Percentiles rank a stretch among this genome's conserved stretches.
These are phyloP conservation scores for Sterrhoptilus dennistouni DNA, from an alignment of 2,113 vertebrate genomes.

Conservation along the genomic window DNA sequence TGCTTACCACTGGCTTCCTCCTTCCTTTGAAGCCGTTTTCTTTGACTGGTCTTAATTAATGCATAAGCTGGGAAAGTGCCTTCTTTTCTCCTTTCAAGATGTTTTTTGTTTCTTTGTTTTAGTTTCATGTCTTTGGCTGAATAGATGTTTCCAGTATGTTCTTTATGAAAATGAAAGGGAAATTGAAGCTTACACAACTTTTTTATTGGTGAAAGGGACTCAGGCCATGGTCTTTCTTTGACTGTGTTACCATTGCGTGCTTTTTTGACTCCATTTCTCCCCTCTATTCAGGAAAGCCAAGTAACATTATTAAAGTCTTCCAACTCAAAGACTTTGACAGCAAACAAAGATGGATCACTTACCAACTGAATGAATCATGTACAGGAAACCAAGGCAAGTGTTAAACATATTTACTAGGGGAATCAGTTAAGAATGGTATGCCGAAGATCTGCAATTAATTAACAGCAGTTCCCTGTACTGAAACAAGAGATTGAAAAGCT, in stretches of 20 bases:
- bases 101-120: constrained; percentile 54
- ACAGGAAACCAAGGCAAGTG: constrained; percentile 60
- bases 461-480: background rate
- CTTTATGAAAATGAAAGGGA: constrained; percentile 52
- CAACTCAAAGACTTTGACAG: constrained; percentile 45
- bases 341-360: constrained; percentile 51
- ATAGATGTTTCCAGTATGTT: constrained; percentile 17
- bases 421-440: constrained; percentile 51
- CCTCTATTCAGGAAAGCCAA: constrained; percentile 9
- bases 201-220: constrained; percentile 34
- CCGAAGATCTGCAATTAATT: constrained; percentile 23
- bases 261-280: constrained; percentile 31
- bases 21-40: constrained; percentile 55
- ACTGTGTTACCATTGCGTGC: background rate
- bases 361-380: constrained; percentile 25
- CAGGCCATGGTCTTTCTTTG: background rate
- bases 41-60: constrained; percentile 67
- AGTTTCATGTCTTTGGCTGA: constrained; percentile 36
- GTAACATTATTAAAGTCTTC: constrained; percentile 22
- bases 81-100: constrained; percentile 42
- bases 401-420: constrained; percentile 53
- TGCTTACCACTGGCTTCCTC: constrained; percentile 34
- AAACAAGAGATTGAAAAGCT: constrained; percentile 41
- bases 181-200: constrained; percentile 20
- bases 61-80: constrained; percentile 43